A percentile compares a stretch with the other conserved stretches of the same genome.
These are phyloP conservation scores for Acanthosepion esculentum DNA, from an alignment of 2,888 invertebrate genomes.

Conservation along the genomic window DNA sequence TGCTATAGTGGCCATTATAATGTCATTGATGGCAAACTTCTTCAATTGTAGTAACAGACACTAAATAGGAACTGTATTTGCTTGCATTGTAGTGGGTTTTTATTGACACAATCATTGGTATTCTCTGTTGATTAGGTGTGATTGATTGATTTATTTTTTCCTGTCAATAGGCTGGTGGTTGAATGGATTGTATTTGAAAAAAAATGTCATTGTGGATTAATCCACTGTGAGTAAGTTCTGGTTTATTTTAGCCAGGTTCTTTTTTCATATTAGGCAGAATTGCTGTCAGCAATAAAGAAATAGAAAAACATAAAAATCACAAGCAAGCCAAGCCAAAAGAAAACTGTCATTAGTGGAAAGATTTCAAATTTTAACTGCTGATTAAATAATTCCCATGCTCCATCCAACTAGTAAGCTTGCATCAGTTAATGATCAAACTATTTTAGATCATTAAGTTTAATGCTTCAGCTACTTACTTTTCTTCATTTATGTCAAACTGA, in stretches of 20 bases:
- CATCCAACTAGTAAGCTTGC: background rate
- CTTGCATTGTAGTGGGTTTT: background rate
- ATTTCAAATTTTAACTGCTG: background rate
- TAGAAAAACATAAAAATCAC: background rate
- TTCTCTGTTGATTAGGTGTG: conserved; percentile 21
- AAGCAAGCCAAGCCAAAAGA: background rate
- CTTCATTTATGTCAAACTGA: background rate
- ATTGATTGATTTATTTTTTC: background rate
- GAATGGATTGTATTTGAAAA: conserved; percentile 8
- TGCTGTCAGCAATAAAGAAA: background rate
- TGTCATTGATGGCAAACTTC: background rate
- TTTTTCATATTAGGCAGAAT: background rate
- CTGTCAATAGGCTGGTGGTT: background rate
- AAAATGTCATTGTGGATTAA: conserved; percentile 21
- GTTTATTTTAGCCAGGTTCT: background rate
- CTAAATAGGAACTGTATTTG: conserved; percentile 33
- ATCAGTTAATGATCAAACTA: background rate
- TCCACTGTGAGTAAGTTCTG: background rate
- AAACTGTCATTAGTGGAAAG: conserved; percentile 8
- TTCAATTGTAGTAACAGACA: background rate
- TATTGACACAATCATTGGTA: conserved; percentile 8
- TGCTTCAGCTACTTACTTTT: background rate
- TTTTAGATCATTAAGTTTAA: background rate
- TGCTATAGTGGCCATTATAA: background rate
- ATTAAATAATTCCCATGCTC: background rate